Conservation (phyloP, 92 coral and sea anemone genomes). For the Diadumene lineata region DNA sequence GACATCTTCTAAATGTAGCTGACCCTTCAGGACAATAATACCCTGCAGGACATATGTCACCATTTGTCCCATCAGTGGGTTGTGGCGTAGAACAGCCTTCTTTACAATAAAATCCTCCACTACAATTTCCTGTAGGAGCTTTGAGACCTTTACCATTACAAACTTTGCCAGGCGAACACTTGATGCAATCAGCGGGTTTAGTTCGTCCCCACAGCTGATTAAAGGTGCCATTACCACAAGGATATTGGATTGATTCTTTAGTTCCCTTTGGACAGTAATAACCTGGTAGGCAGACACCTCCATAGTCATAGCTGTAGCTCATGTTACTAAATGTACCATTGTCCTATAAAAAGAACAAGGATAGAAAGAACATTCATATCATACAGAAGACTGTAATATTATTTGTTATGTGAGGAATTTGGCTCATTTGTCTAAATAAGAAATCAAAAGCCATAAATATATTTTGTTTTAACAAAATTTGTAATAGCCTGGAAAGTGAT, state of each 20-base stretch:
- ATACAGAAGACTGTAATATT: too few species aligned
- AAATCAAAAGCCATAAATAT: too few species aligned
- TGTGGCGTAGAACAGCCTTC: constrained; percentile 62
- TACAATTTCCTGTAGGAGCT: constrained; percentile 78
- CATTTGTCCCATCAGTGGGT: constrained; percentile 87
- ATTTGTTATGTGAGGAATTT: too few species aligned
- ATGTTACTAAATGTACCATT: constrained; percentile 62
- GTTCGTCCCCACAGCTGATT: constrained; percentile 67
- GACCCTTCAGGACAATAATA: constrained; percentile 82
- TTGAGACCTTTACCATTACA: constrained; percentile 86
- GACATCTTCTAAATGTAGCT: constrained; percentile 43
- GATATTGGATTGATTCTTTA: constrained; percentile 54
- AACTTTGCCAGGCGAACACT: constrained; percentile 84
- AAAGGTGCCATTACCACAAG: constrained; percentile 91
- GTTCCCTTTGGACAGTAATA: constrained; percentile 82
- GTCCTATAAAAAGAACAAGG: constrained; percentile 43
- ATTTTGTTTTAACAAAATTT: too few species aligned
- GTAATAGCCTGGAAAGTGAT: too few species aligned
- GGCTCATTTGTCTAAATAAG: too few species aligned
- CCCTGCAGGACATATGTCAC: constrained; percentile 85
- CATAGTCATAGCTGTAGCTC: constrained; percentile 54
- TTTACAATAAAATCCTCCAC: constrained; percentile 83
- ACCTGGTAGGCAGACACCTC: constrained; percentile 92
- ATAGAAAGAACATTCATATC: too few species aligned
- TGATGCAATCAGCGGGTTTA: constrained; percentile 49